Conservation (phyloP, 1,140 invertebrate genomes). For the Dendroctonus valens region DNA sequence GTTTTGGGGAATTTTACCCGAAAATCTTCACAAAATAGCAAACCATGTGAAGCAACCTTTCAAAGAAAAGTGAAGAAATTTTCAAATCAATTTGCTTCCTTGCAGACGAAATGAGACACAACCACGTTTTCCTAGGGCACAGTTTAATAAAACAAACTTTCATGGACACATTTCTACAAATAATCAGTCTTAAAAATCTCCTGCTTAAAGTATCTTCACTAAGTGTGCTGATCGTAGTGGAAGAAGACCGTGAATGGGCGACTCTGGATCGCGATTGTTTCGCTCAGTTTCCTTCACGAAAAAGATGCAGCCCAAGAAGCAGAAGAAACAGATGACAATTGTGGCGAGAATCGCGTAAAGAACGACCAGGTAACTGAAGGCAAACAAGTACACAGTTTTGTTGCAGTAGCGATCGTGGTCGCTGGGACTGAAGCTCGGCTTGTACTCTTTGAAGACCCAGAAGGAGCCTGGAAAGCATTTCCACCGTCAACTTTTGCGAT, state of each 20-base stretch:
- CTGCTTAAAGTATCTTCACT: too few relatives aligned
- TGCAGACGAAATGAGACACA: too few relatives aligned
- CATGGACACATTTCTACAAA: too few relatives aligned
- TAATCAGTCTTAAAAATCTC: too few relatives aligned
- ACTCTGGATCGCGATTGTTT: slow-evolving; percentile 5
- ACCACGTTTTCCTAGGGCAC: too few relatives aligned
- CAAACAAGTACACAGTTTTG: slow-evolving; percentile 42
- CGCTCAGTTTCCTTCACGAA: slow-evolving; percentile 19
- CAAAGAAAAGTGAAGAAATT: too few relatives aligned
- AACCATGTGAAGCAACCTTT: too few relatives aligned
- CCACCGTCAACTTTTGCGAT: neutral
- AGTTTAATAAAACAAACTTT: too few relatives aligned
- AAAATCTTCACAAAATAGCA: too few relatives aligned
- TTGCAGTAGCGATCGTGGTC: slow-evolving; percentile 32
- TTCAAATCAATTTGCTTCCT: too few relatives aligned
- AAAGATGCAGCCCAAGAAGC: slow-evolving; percentile 33
- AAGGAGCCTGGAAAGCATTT: slow-evolving; percentile 36
- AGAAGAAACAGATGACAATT: slow-evolving; percentile 17
- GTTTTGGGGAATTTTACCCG: too few relatives aligned
- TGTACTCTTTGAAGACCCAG: slow-evolving; percentile 40
- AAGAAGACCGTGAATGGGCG: neutral
- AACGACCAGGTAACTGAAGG: slow-evolving; percentile 38
- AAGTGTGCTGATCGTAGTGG: too few relatives aligned
- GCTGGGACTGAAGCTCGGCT: slow-evolving; percentile 36
- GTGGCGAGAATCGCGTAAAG: slow-evolving; percentile 29